Evolutionary conservation across 2,888 invertebrate species (phyloP), one percentile per base, ranked within the genome.

Genomic region (Chironomus riparius): DNA sequence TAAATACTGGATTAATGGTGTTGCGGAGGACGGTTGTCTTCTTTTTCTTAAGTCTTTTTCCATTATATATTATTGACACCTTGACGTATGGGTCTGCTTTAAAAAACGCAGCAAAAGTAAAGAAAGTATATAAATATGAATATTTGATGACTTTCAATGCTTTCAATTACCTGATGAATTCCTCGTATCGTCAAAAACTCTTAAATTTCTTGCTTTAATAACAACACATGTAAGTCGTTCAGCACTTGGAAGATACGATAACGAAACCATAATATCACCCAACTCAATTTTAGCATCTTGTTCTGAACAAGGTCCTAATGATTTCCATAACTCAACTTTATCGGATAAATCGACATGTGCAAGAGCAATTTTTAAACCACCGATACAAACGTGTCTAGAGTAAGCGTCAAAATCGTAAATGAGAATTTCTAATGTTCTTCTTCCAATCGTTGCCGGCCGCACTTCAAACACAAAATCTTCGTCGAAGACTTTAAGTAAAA

Each of bases 191-290:
- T 96, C 97, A 90, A 96, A 95, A 47, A 95, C 94, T 82, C 95
- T 92, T 18, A 97, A 86, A 82, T 95, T 95, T 78, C 95, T 87
- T 0, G 93, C 96, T 84, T 97, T 97, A 79, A 97, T 93, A 65
- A 97, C 89, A 0, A 95, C 96, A 22, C 96, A 90, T 0, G 95
- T 95, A 21, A 97, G 87, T 28, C 96, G 89, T 15, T 95, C 95
- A 24, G 96, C 96, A 22, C 94, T 94, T 13, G 95, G 95, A 50
- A 96, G 86, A 83, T 95, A 97, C 80, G 95, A 94, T 74, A 97
- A 85, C 0, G 95, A 95, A 73, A 97, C 83, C 92, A 97, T 94
- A 81, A 97, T 83, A 84, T 97, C 97, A 0, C 97, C 97, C 28
- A 95, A 86, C 81, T 95, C 92, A 77, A 93, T 90, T 83, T 93